Base-by-base conservation (phyloP, 37 sponge, comb jelly and placozoan species). In the Chondrosia reniformis region DNA sequence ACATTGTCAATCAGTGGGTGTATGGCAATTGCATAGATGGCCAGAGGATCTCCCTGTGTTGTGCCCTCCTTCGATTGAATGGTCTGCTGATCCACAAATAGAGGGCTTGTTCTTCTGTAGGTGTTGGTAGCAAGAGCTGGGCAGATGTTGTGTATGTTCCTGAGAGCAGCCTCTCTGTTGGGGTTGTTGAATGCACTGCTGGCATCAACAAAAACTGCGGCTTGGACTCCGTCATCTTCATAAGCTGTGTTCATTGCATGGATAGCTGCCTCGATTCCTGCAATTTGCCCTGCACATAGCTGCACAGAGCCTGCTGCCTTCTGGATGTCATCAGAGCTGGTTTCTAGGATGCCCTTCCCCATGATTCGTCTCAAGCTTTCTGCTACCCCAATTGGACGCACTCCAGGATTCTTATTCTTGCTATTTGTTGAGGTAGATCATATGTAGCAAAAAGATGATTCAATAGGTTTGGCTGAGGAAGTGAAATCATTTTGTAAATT, bases 81-180 rank as follows among this genome's bases (percentile, higher is more conserved):
- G 24, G 45, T 69, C 22, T 69, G 44, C n/a, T 44, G 44, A 3
- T 69, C 72, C 38, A 69, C 42, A 25, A 69, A 69, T 21, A 69
- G 44, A 40, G 44, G 19, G 43, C 44, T 17, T 42, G 39, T 6
- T 1, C 22, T 40, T 34, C 43, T 1, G 43, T 69, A 69, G 2
- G 72, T 69, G 72, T 69, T 69, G 72, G 72, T 69, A 44, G 72
- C 72, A 69, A 69, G 72, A 6, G 72, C 39, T 9, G 72, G 72
- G 12, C 72, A 69, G 43, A 69, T 41, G 1, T 22, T n/a, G 43
- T 69, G 72, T 3, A 69, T 40, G 44, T 69, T 69, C 5, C 39
- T 19, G 2, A 69, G 72, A 1, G 72, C 44, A 10, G 72, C 22
- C 4, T 69, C 44, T 40, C 72, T 1, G 12, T 69, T 69, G 43